Conservation (phyloP, 2,888 invertebrate genomes). For the Perithous albicinctus region DNA sequence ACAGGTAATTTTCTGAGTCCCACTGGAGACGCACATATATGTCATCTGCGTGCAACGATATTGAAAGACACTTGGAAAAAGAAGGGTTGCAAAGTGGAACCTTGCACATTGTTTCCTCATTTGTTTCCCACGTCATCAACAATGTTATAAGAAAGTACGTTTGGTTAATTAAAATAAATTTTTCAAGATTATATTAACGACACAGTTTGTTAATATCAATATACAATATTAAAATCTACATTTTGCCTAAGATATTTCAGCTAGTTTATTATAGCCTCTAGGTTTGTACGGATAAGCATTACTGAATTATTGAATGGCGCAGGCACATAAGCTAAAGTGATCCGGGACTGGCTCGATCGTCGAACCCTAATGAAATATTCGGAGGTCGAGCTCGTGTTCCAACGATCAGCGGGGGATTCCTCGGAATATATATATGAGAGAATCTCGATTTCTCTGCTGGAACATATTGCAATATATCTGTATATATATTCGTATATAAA, state of each 20-base stretch:
- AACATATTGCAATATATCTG: slow-evolving; percentile 16
- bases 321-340: slow-evolving; percentile 16
- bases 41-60: background rate
- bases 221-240: slow-evolving; percentile 2
- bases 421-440: slow-evolving; percentile 19
- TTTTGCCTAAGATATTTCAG: slow-evolving; percentile 2
- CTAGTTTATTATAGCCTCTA: background rate
- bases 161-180: background rate
- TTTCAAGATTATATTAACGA: too few species aligned
- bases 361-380: slow-evolving; percentile 54
- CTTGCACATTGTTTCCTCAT: too few species aligned
- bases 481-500: background rate
- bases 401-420: slow-evolving; percentile 6
- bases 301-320: slow-evolving; percentile 8
- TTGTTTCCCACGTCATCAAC: too few species aligned
- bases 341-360: slow-evolving; percentile 28
- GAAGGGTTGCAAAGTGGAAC: too few species aligned
- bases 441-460: slow-evolving; percentile 19
- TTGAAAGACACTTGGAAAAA: slow-evolving; percentile 3
- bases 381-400: slow-evolving; percentile 23
- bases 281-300: slow-evolving; percentile 12
- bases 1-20: slow-evolving; percentile 56
- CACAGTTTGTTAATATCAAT: background rate
- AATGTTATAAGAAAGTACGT: too few species aligned
- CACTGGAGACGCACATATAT: background rate